Evolutionary conservation across 2,888 invertebrate species (phyloP).

Genomic region (Arge pagana): DNA sequence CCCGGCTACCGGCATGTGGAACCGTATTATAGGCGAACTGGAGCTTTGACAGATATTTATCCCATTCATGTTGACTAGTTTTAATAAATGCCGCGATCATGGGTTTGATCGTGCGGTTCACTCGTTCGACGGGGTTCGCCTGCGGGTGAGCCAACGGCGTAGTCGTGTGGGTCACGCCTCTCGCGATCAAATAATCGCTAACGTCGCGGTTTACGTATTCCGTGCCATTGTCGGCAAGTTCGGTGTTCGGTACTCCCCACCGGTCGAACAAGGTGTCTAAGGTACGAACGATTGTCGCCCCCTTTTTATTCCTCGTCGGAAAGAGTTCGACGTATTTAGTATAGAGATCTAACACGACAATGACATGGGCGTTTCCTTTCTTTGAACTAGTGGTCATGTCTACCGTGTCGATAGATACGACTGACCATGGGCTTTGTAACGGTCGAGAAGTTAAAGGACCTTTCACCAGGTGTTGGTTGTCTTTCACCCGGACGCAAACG

Average conservation of each 20-base stretch:
- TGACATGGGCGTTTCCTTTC: conserved; percentile 13
- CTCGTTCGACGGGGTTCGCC: conserved; percentile 19
- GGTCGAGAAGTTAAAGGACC: conserved; percentile 14
- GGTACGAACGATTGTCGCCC: conserved; percentile 8
- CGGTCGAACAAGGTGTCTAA: conserved; percentile 14
- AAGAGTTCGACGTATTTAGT: conserved; percentile 25
- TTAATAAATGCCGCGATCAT: conserved; percentile 17
- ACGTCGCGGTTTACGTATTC: conserved; percentile 2
- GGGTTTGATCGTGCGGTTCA: conserved; percentile 9
- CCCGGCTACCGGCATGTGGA: conserved; percentile 22
- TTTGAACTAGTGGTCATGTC: conserved; percentile 21
- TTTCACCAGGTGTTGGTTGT: conserved; percentile 20
- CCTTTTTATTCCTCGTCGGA: conserved; percentile 14
- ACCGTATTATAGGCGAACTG: conserved; percentile 27
- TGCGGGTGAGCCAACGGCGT: conserved; percentile 11
- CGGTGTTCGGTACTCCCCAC: conserved; percentile 10
- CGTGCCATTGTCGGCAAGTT: conserved; percentile 1
- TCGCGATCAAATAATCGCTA: not conserved
- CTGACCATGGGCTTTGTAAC: conserved; percentile 20
- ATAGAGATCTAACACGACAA: conserved; percentile 24
- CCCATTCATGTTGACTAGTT: conserved; percentile 22
- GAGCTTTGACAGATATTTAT: conserved; percentile 24
- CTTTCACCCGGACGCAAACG: conserved; percentile 16
- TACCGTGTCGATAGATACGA: conserved; percentile 22
- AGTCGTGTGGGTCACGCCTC: not conserved